Base-by-base conservation (phyloP, 2,888 invertebrate genomes). In the Himalopsyche kuldschensis region DNA sequence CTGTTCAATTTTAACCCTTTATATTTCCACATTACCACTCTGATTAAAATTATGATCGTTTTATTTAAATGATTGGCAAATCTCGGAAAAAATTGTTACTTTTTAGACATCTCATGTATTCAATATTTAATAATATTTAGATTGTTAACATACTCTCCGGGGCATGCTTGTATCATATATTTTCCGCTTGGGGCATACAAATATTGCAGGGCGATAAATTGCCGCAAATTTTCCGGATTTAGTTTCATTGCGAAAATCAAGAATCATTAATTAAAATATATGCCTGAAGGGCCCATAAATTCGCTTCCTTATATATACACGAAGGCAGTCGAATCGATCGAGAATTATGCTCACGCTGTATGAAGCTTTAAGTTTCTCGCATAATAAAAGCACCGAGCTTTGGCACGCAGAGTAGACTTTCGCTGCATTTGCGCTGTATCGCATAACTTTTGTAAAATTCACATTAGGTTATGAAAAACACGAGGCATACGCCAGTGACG, bases 401-500 rank as follows among this genome's bases (percentile, higher is more conserved):
- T 69, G 27, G 20, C 76, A 32, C 76, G 76, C 24, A 78, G 47
- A 47, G 30, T 8, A 47, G 35, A 78, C 48, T 78, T 31, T 78
- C 46, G 47, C 78, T 78, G 78, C 78, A 78, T 76, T 27, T 69
- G 69, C 69, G 11, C 69, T 69, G 69, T 69, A 27, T 69, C 69
- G 69, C 69, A 27, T 69, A 69, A 69, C 27, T 69, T 69, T 75
- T 84, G 82, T 84, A 82, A 86, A 86, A 86, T 84, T 85, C 82
- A 77, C 86, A 86, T 84, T 77, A 85, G 82, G 81, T 84, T 84
- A 86, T 85, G 85, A 86, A 84, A 86, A 85, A 85, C 84, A 84
- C 82, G 84, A 82, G 82, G 78, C 79, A 80, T 84, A 83, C 84
- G 85, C 80, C 84, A 24, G 47, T n/a, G 78, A 24, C 27, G 82